Base-by-base conservation (phyloP, 2,888 invertebrate species). In the Cataglyphis livida region DNA sequence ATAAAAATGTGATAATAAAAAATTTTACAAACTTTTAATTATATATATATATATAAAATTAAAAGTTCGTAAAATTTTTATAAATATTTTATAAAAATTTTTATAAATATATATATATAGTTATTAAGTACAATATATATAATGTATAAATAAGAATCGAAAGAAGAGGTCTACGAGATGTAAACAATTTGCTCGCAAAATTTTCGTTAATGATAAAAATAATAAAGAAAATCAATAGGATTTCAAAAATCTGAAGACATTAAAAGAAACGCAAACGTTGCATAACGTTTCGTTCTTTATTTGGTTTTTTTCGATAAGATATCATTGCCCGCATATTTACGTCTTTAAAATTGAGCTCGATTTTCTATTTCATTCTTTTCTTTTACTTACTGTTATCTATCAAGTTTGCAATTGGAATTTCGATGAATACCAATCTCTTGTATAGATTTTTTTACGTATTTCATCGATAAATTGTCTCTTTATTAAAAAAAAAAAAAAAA, bases 361-460 rank as follows among this genome's bases (percentile, higher is more conserved):
- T 66, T 68, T 18, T 18, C 7, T 21, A 68, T 51, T 32, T 32
- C 41, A 28, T 21, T 57, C 64, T 15, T 15, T 64, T 51, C 75
- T 38, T 38, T 38, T 6, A 15, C 44, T 44, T 15, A 44, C 3
- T 28, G 54, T 12, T 21, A 78, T 68, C 21, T 28, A 78, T 57
- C 78, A 78, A 68, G 44, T 78, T 78, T 44, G 3, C 70, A 4
- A 78, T 78, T 70, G 68, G 57, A 78, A 68, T 78, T 41, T 78
- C 57, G 44, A 44, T 21, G 44, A 70, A 57, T 3, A 15, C 21
- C 32, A 44, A 59, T 70, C 70, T 57, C 38, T 57, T 32, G 25
- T 44, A 15, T n/a, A 32, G 32, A 75, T 75, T 57, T 65, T 41
- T 32, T 54, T 38, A n/a, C 28, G 12, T 32, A n/a, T 38, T 62